Evolutionary conservation across 2,113 vertebrate species (phyloP).

Genomic region (Piprites chloris): DNA sequence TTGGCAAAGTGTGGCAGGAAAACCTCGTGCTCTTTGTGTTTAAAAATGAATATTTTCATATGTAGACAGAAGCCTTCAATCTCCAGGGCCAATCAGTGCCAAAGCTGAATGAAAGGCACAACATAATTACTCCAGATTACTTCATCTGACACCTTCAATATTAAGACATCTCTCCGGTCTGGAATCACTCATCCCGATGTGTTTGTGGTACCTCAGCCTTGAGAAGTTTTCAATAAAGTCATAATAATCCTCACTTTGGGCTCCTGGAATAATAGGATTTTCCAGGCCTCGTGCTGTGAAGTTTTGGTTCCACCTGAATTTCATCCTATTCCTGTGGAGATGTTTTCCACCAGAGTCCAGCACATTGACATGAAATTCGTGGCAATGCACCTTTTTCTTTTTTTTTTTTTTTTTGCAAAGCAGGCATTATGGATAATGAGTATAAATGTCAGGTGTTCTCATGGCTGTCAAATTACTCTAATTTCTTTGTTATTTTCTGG

Average conservation of each 20-base stretch:
- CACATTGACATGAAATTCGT: background rate
- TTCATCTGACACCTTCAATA: slow-evolving; percentile 7
- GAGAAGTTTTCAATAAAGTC: background rate
- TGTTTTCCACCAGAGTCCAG: background rate
- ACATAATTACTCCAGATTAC: slow-evolving; percentile 3
- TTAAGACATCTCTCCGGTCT: background rate
- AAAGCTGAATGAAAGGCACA: slow-evolving; percentile 14
- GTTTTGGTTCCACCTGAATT: background rate
- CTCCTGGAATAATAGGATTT: background rate
- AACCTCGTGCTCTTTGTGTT: background rate
- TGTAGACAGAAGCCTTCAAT: background rate
- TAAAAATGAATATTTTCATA: background rate
- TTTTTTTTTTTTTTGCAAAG: background rate
- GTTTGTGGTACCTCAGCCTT: background rate
- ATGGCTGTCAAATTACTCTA: background rate
- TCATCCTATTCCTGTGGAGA: background rate
- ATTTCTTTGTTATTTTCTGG: slow-evolving; percentile 2
- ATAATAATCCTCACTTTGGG: background rate
- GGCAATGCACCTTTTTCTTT: background rate
- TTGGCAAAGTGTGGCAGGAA: background rate
- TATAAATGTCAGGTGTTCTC: background rate
- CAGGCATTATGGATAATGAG: background rate
- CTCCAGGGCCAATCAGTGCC: slow-evolving; percentile 6
- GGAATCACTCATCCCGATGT: background rate
- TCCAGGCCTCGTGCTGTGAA: background rate